These are phyloP conservation scores for Lagodon rhomboides DNA, from an alignment of 2,797 vertebrate species.

Conservation along the genomic window DNA sequence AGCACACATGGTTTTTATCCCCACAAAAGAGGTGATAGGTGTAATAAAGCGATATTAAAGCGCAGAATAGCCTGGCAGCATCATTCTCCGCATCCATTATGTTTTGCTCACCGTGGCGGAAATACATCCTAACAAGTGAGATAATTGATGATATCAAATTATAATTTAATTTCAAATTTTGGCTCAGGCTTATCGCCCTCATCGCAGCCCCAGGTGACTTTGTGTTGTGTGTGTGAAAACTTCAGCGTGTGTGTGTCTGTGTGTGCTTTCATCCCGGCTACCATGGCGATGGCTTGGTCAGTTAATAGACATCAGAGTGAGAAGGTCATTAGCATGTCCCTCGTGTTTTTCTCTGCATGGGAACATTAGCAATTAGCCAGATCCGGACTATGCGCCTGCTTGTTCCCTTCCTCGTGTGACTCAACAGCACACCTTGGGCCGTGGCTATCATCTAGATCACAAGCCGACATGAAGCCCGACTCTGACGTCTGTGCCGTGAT, in stretches of 20 bases:
- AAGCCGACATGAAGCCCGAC: conserved; percentile 33
- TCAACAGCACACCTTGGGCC: conserved; percentile 51
- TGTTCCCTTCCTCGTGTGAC: conserved; percentile 44
- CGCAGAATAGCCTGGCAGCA: conserved; percentile 48
- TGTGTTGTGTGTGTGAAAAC: conserved; percentile 44
- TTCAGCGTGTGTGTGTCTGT: conserved; percentile 4
- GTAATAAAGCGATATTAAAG: conserved; percentile 56
- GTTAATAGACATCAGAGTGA: conserved; percentile 70
- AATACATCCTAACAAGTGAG: conserved; percentile 61
- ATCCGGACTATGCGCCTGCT: conserved; percentile 38
- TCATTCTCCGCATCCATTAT: conserved; percentile 56
- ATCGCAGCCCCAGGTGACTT: conserved; percentile 68
- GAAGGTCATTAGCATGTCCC: conserved; percentile 75
- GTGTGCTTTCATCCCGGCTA: conserved; percentile 40
- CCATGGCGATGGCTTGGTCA: conserved; percentile 68
- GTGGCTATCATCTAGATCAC: conserved; percentile 45
- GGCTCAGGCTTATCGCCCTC: conserved; percentile 45
- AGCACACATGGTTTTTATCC: conserved; percentile 47
- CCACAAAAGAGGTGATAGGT: conserved; percentile 43
- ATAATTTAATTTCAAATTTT: conserved; percentile 72
- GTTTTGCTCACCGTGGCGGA: conserved; percentile 54
- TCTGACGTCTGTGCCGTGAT: conserved; percentile 51
- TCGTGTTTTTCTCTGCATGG: conserved; percentile 75
- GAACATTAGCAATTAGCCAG: conserved; percentile 78
- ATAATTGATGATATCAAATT: conserved; percentile 74